Evolutionary conservation across 2,113 vertebrate genomes (phyloP).

Genomic region (Erpornis zantholeuca): DNA sequence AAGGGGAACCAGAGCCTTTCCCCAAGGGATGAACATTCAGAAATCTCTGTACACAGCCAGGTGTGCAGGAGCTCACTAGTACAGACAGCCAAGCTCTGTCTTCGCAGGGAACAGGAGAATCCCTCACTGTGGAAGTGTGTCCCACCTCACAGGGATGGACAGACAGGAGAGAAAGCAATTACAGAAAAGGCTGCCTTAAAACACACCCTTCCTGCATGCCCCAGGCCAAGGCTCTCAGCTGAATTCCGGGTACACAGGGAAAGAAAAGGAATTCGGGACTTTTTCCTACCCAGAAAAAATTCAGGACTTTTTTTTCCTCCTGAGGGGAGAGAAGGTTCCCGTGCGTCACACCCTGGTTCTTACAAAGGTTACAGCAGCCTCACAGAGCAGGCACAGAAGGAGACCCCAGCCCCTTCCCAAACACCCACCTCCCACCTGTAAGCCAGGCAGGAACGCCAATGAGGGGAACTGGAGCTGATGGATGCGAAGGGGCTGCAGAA

Average conservation of each 20-base stretch:
- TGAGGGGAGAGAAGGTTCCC: background rate
- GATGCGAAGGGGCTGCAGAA: background rate
- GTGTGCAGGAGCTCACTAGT: background rate
- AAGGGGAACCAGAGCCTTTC: background rate
- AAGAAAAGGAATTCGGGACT: background rate
- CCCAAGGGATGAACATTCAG: background rate
- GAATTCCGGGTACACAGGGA: background rate
- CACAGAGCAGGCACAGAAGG: background rate
- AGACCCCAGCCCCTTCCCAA: background rate
- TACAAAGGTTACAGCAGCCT: background rate
- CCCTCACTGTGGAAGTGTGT: background rate
- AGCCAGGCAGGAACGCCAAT: background rate
- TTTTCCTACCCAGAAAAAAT: background rate
- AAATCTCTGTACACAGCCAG: background rate
- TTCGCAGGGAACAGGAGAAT: background rate
- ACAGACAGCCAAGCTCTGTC: background rate
- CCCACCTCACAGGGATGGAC: background rate
- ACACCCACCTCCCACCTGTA: background rate
- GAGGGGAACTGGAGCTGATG: fast-evolving
- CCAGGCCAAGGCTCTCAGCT: background rate
- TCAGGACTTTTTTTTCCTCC: background rate
- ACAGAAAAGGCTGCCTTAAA: background rate
- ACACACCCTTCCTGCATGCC: background rate
- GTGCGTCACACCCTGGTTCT: background rate
- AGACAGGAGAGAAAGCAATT: background rate